Base-by-base conservation (phyloP, 2,113 vertebrate genomes). In the Cavia porcellus region DNA sequence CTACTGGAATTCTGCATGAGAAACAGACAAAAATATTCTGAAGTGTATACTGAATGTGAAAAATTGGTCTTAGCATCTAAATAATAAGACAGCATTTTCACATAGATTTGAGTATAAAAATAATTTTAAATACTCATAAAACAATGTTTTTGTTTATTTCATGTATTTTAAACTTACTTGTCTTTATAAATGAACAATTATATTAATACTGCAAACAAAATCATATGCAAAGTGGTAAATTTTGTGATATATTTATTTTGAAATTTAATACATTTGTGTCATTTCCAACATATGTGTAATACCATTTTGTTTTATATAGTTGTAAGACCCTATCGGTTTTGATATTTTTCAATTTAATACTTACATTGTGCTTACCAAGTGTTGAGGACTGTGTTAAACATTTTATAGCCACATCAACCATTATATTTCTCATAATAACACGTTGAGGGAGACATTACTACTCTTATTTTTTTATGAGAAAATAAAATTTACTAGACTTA, bases 311-410 rank as follows among this genome's bases (percentile, higher is more conserved):
- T 88, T 89, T 62, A 59, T 77, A 24, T 52, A 52, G 20, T 32
- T 94, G 5, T 42, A 72, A 30, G 86, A 22, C 55, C 12, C 86
- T 86, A 81, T 81, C 47, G 87, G 5, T 82, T 1, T 45, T 90
- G 57, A 80, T 95, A 52, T 61, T 92, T 94, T 95, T 88, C n/a
- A 80, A 68, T 59, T 6, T 70, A 61, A 52, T 88, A 85, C 55
- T 92, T 82, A 75, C 75, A 92, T 94, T 95, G 25, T 77, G 66
- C 42, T 89, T 97, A 84, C 42, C 72, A 55, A 59, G 14, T 59
- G 3, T 88, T 64, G 88, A 12, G 17, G 45, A 75, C 59, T 80
- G 3, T 80, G n/a, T 12, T 55, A 90, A 95, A 14, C n/a, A 66
- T n/a, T 75, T 96, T 94, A 75, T 24, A 85, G 20, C 38, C 13